A percentile compares a stretch with the other conserved stretches of the same genome.
Conservation (phyloP, 2,113 vertebrate species). For the Anolis sagrei region DNA sequence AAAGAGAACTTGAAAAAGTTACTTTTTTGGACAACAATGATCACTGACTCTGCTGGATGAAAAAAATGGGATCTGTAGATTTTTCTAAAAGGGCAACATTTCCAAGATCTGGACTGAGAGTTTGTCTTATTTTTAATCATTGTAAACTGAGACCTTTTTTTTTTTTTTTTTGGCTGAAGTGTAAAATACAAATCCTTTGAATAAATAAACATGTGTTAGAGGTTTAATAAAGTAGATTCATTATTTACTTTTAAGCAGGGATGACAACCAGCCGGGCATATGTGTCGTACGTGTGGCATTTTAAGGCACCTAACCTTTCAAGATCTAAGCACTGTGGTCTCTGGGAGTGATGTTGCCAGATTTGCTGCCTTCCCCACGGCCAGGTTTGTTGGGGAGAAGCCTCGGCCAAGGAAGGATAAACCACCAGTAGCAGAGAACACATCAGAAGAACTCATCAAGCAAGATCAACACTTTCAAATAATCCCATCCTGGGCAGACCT, state of each 20-base stretch:
- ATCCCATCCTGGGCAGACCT: slow-evolving; percentile 17
- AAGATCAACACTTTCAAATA: slow-evolving; percentile 48
- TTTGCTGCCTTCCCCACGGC: background rate
- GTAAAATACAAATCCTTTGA: background rate
- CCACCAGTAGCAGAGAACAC: slow-evolving; percentile 6
- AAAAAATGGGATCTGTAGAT: no score
- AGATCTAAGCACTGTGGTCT: background rate
- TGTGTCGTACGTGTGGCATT: background rate
- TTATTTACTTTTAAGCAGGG: background rate
- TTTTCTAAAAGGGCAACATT: background rate
- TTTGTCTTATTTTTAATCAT: background rate
- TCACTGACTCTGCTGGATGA: no score
- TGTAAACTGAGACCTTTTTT: background rate
- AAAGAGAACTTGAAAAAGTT: no score
- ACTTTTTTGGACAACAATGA: no score
- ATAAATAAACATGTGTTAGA: background rate
- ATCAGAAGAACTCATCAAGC: slow-evolving; percentile 28
- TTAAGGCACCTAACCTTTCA: slow-evolving; percentile 14
- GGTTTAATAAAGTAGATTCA: background rate
- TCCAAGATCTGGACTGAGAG: background rate
- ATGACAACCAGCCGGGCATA: background rate
- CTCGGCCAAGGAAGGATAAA: background rate
- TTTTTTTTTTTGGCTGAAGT: background rate
- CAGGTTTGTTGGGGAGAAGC: background rate
- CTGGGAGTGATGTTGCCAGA: background rate